Evolutionary conservation across 2,113 vertebrate species (phyloP).

Genomic region (Mirounga angustirostris): DNA sequence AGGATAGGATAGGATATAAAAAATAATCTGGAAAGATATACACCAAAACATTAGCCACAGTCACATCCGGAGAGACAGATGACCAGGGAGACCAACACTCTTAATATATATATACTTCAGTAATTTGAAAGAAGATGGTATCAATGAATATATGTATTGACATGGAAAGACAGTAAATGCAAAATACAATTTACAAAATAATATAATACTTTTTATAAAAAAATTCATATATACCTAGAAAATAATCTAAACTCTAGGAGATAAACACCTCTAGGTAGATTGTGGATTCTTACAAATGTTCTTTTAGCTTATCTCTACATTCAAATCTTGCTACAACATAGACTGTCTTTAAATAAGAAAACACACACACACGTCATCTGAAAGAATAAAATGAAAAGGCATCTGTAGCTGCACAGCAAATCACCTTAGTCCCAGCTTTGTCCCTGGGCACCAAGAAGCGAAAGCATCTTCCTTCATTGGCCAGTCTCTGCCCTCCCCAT

Average conservation of each 20-base stretch:
- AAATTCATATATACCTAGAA: background rate
- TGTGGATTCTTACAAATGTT: constrained; percentile 25
- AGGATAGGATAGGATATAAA: background rate
- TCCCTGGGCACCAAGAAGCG: background rate
- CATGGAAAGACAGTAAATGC: background rate
- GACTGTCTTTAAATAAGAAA: background rate
- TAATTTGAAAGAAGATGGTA: background rate
- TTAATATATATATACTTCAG: background rate
- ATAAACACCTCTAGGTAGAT: background rate
- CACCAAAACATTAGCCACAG: background rate
- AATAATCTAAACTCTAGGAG: background rate
- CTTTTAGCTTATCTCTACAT: background rate
- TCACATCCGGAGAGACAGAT: background rate
- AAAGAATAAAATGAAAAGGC: background rate
- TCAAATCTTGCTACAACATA: background rate
- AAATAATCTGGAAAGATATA: background rate
- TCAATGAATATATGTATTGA: background rate
- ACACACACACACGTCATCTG: background rate
- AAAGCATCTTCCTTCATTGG: background rate
- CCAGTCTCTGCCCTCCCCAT: background rate
- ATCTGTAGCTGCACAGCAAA: background rate
- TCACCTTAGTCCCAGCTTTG: background rate
- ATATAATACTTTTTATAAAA: background rate
- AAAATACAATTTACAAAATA: background rate
- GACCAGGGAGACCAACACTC: background rate